Base-by-base conservation (phyloP, 2,888 invertebrate species). In the Orthosia cruda region DNA sequence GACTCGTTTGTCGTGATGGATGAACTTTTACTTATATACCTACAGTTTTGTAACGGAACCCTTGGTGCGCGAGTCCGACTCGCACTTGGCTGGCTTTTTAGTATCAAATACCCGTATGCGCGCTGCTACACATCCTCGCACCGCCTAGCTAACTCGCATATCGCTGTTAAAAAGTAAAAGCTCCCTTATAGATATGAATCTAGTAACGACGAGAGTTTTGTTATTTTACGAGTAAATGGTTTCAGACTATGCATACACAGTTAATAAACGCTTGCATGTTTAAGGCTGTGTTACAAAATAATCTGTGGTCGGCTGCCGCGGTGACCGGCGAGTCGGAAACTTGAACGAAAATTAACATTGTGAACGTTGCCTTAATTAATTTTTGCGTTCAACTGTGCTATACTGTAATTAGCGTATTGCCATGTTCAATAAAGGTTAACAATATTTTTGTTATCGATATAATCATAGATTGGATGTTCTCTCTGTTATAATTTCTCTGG, bases 271-370 rank as follows among this genome's bases (percentile, higher is more conserved):
- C 79, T 84, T 64, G 64, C 50, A 79, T 79, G 55, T 85, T 77
- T 73, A 64, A 67, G 73, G 76, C 55, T 59, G 69, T 73, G 74
- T 88, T 84, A 87, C 84, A 80, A 84, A 88, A 89, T 89, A 89
- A 88, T 88, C 83, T 79, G 79, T 71, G 83, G 84, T 72, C 67
- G 74, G 68, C 67, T 65, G 64, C 80, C 64, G 81, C 69, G 70
- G 78, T 72, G 84, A 59, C 81, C 85, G 66, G 74, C 85, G 88
- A 87, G 85, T 81, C 87, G 87, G 89, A 89, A 92, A 92, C 88
- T 90, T 92, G n/a, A n/a, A n/a, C n/a, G n/a, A 89, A 90, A 89
- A 90, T 87, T 87, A 88, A 88, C 89, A 88, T 87, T 89, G 87
- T 89, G 83, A 58, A 71, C 71, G 78, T 68, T 47, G 80, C 81